Conservation (phyloP, 1,140 invertebrate genomes). For the Leptoteleia sp. region DNA sequence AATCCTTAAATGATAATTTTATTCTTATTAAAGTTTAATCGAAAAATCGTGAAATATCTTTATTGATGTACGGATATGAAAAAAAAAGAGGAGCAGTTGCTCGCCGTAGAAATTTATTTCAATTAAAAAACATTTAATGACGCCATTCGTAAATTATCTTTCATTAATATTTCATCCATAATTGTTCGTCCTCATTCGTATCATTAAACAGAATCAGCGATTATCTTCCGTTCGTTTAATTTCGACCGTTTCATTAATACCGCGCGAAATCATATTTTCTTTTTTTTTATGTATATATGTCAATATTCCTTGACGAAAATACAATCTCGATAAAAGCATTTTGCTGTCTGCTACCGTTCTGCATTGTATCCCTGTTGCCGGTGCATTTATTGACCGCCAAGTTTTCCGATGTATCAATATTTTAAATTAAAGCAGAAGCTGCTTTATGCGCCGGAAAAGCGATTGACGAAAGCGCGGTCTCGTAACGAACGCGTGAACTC, state of each 20-base stretch:
- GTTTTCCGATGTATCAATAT: conserved; percentile 33
- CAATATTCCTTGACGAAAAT: conserved; percentile 45
- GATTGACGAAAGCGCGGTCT: no score
- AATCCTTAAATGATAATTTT: conserved; percentile 11
- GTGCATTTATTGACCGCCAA: conserved; percentile 11
- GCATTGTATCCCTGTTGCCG: conserved; percentile 21
- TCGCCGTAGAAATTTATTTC: conserved; percentile 7
- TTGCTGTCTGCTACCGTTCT: conserved; percentile 11
- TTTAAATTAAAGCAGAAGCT: conserved; percentile 36
- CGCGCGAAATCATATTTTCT: conserved; percentile 29
- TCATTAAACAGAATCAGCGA: conserved; percentile 14
- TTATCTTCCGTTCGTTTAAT: conserved; percentile 38
- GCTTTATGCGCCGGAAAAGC: no score
- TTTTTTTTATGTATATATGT: no score
- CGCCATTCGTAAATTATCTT: conserved; percentile 5
- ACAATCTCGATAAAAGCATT: conserved; percentile 50
- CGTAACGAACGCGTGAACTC: no score
- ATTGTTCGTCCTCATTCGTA: conserved; percentile 1
- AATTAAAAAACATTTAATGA: conserved; percentile 28
- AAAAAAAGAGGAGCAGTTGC: not conserved
- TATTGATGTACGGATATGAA: not conserved
- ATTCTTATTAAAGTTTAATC: conserved; percentile 25
- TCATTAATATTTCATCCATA: conserved; percentile 27
- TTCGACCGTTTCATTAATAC: conserved; percentile 18
- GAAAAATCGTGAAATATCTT: conserved; percentile 5